A percentile compares a stretch with the other conserved stretches of the same genome.
Conservation (phyloP, 2,888 invertebrate genomes). For the Acrobeloides nanus region DNA sequence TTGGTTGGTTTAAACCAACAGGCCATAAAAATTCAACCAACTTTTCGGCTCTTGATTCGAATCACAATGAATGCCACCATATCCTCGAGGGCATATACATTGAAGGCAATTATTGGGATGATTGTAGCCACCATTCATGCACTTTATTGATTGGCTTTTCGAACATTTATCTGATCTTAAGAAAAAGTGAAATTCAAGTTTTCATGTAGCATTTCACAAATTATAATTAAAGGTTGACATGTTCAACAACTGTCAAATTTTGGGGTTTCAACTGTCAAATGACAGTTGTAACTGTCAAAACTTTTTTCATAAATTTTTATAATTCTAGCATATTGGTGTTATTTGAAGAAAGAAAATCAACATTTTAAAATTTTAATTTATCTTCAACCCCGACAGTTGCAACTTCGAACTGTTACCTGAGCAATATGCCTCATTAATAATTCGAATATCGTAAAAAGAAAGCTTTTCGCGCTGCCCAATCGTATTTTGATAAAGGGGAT, state of each 20-base stretch:
- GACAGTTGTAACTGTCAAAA: too few relatives aligned
- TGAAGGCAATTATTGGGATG: slow-evolving; percentile 32
- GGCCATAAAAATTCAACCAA: slow-evolving; percentile 16
- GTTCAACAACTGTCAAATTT: too few relatives aligned
- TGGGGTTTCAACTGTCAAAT: too few relatives aligned
- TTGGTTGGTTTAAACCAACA: slow-evolving; percentile 3
- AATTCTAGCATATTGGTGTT: too few relatives aligned
- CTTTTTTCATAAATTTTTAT: too few relatives aligned
- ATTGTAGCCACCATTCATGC: slow-evolving; percentile 49
- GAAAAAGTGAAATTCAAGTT: slow-evolving; percentile 1
- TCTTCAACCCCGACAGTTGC: too few relatives aligned
- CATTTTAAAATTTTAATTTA: too few relatives aligned
- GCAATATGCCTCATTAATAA: slow-evolving; percentile 51
- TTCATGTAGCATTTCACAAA: too few relatives aligned
- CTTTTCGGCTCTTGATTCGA: slow-evolving; percentile 36
- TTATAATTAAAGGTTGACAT: too few relatives aligned
- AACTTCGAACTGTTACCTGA: slow-evolving; percentile 36
- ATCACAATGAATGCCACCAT: slow-evolving; percentile 40
- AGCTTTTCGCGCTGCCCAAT: slow-evolving; percentile 52
- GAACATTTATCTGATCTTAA: slow-evolving; percentile 30
- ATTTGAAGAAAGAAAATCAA: too few relatives aligned
- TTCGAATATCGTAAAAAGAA: slow-evolving; percentile 41
- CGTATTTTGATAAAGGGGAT: slow-evolving; percentile 45
- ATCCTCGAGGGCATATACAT: slow-evolving; percentile 50
- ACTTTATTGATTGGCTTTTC: slow-evolving; percentile 15